phyloP scores from a whole-genome alignment of 2,888 invertebrate species.

The Blastobasis lacticolella region DNA sequence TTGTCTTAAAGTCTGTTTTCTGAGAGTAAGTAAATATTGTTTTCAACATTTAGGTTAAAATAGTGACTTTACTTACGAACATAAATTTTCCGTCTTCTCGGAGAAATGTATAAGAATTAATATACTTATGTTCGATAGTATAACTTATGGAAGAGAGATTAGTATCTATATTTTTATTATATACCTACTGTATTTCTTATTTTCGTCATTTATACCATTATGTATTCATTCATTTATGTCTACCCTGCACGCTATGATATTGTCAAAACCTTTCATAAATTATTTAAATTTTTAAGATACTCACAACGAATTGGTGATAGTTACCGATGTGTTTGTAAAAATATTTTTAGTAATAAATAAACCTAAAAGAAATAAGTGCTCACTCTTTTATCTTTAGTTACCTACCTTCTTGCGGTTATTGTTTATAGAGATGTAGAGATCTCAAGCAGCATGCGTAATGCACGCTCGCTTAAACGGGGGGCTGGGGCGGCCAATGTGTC shows the following conservation, averaged over 20 bases:
- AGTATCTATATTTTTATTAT: not conserved
- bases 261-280: too few species aligned
- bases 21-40: not conserved
- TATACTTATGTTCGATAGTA: not conserved
- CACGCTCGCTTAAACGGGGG: too few species aligned
- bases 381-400: too few species aligned
- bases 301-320: constrained; percentile 15
- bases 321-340: constrained; percentile 17
- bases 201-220: not conserved
- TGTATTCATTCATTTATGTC: not conserved
- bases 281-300: constrained; percentile 2
- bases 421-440: not conserved
- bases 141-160: not conserved
- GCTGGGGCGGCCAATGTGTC: too few species aligned
- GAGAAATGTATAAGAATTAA: not conserved
- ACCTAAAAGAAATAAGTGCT: not conserved
- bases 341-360: constrained; percentile 22
- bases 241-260: too few species aligned
- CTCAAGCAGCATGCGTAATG: too few species aligned
- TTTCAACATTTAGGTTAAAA: not conserved
- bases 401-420: not conserved
- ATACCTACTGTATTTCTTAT: not conserved
- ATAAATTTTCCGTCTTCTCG: not conserved
- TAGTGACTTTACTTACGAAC: not conserved
- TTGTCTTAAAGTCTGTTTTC: not conserved